phyloP scores from a whole-genome alignment of 2,888 invertebrate genomes.

The Drosophila paramelanica region DNA sequence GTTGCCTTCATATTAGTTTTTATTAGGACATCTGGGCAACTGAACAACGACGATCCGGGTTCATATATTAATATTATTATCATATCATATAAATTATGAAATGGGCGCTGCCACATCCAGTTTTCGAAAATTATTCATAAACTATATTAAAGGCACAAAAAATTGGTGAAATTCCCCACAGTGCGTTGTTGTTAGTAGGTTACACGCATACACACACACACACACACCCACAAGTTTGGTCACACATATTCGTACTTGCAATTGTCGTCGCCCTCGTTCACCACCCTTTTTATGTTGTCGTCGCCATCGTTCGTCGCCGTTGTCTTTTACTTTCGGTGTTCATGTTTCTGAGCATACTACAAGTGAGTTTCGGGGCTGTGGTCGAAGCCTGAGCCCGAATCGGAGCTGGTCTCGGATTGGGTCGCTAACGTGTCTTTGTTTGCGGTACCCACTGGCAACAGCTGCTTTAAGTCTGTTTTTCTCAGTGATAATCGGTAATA shows the following conservation, averaged over 20 bases:
- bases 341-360: slow-evolving; percentile 44
- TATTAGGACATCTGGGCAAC: no score
- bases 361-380: slow-evolving; percentile 29
- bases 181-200: slow-evolving; percentile 58
- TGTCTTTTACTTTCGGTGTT: slow-evolving; percentile 51
- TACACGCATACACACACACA: slow-evolving; percentile 32
- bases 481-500: slow-evolving; percentile 76
- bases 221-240: slow-evolving; percentile 3
- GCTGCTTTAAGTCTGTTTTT: slow-evolving; percentile 59
- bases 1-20: no score
- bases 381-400: no score
- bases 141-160: no score
- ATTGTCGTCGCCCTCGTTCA: slow-evolving; percentile 48
- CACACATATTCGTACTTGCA: slow-evolving; percentile 30
- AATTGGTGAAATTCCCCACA: no score
- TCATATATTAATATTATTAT: no score
- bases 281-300: slow-evolving; percentile 33
- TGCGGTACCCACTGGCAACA: slow-evolving; percentile 51
- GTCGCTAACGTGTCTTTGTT: slow-evolving; percentile 33
- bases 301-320: slow-evolving; percentile 40
- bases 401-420: slow-evolving; percentile 13
- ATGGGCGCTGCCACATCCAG: no score
- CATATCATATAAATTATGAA: no score
- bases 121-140: no score
- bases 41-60: no score